Base-by-base conservation (phyloP, 2,113 vertebrate species). In the Rousettus leschenaultii region DNA sequence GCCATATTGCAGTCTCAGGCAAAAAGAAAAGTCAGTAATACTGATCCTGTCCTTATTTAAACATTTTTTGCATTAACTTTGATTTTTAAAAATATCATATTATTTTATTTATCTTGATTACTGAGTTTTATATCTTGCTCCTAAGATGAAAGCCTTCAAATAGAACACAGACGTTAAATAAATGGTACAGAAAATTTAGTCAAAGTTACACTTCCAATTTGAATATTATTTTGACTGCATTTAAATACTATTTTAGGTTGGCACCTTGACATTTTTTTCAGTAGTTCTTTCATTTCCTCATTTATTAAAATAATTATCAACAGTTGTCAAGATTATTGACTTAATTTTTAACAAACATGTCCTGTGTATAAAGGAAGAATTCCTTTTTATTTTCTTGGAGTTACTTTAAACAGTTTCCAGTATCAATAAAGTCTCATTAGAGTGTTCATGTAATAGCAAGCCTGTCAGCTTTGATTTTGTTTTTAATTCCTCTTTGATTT, bases 291-390 rank as follows among this genome's bases (percentile, higher is more conserved):
- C 79, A 45, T 91, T 96, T 87, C 65, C 33, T 94, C 35, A 89
- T 65, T 91, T 96, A 94, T 87, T 89, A 89, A 91, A 91, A 83
- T 91, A 95, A 88, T 94, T 92, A 79, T 92, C 21, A 86, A 28
- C 7, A 73, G 19, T 93, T 89, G 38, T 94, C 43, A 83, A 63
- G 48, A 11, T 66, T 33, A 83, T 68, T 89, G 91, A 78, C 38
- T 82, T 74, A 57, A 16, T 40, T 78, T 94, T 79, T 43, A 8
- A 59, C 78, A 21, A 80, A 57, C 19, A 55, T 91, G 22, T 79
- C 28, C 78, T 68, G 0, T 51, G 12, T 87, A 73, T 93, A 77
- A 89, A 91, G 26, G 70, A 48, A 89, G 57, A 88, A 83, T 95
- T 92, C 22, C n/a, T 55, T 96, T 96, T 55, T 95, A 96, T 73